Percentiles rank a stretch among this genome's conserved stretches.
Conservation (phyloP, 92 coral and sea anemone species). For the Galaxea fascicularis region DNA sequence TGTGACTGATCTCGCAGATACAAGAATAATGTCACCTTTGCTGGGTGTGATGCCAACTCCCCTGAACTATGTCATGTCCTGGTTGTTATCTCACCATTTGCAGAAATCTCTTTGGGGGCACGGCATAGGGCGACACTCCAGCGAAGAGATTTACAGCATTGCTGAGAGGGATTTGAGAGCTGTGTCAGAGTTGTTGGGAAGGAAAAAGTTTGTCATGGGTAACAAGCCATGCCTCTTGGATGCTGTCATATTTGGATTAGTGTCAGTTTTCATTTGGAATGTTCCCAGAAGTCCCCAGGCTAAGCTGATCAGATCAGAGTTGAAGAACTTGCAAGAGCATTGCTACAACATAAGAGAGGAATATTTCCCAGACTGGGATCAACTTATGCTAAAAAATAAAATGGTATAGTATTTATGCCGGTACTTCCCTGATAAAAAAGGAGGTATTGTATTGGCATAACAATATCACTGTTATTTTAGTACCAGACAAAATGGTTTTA, state of each 20-base stretch:
- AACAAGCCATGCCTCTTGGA: constrained; percentile 74
- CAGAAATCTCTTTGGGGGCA: constrained; percentile 60
- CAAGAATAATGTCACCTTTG: constrained; percentile 44
- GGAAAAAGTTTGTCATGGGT: constrained; percentile 75
- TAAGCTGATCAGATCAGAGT: constrained; percentile 60
- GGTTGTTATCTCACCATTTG: constrained; percentile 36
- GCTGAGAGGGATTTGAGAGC: constrained; percentile 79
- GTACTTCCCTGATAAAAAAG: not conserved
- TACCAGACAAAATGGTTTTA: too few species aligned
- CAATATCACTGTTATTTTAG: too few species aligned
- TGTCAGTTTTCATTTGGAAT: constrained; percentile 68
- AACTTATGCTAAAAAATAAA: constrained; percentile 53
- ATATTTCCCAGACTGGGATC: constrained; percentile 87
- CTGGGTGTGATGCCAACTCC: constrained; percentile 55
- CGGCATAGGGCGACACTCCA: constrained; percentile 84
- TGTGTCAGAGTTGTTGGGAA: constrained; percentile 70
- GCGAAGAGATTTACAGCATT: constrained; percentile 75
- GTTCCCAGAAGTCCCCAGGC: constrained; percentile 74
- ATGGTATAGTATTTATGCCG: not conserved
- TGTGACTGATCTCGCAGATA: constrained; percentile 39
- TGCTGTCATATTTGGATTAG: constrained; percentile 75
- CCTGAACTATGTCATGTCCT: constrained; percentile 41
- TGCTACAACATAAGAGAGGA: constrained; percentile 69
- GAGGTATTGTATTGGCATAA: too few species aligned
- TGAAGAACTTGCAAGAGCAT: constrained; percentile 72